Conservation (phyloP, 1,140 invertebrate species). For the Drosophila chauvacae region DNA sequence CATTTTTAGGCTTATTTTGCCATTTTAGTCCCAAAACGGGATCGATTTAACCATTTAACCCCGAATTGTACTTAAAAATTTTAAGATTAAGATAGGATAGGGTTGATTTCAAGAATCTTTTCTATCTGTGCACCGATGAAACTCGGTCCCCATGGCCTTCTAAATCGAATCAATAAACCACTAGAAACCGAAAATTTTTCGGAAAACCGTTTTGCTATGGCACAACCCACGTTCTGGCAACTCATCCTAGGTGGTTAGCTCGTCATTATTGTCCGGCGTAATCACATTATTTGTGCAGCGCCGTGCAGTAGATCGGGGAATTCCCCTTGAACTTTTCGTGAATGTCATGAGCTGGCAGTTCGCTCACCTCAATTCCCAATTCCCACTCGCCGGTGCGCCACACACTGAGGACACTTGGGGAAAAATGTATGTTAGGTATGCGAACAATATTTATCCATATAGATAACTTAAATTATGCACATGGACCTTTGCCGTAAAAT, state of each 20-base stretch:
- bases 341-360: conserved; percentile 63
- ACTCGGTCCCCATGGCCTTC: not conserved
- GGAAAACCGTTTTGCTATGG: not conserved
- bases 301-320: conserved; percentile 31
- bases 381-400: not conserved
- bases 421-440: not conserved
- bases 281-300: conserved; percentile 42
- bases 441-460: too few species aligned
- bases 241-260: conserved; percentile 22
- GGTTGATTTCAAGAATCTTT: too few species aligned
- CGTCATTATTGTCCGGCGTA: conserved; percentile 37
- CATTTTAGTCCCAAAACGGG: too few species aligned
- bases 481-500: too few species aligned
- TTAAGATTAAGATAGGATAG: too few species aligned
- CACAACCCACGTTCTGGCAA: conserved; percentile 13
- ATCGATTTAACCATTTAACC: too few species aligned
- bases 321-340: conserved; percentile 68
- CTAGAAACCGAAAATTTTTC: not conserved
- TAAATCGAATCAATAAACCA: conserved; percentile 39
- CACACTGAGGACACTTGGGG: not conserved
- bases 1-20: too few species aligned
- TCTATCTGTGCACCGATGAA: not conserved
- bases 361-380: conserved; percentile 47
- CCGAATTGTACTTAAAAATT: too few species aligned
- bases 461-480: too few species aligned